Evolutionary conservation across 1,140 invertebrate genomes (phyloP), one percentile per base, ranked within the genome.

Genomic region (Phthorimaea operculella): DNA sequence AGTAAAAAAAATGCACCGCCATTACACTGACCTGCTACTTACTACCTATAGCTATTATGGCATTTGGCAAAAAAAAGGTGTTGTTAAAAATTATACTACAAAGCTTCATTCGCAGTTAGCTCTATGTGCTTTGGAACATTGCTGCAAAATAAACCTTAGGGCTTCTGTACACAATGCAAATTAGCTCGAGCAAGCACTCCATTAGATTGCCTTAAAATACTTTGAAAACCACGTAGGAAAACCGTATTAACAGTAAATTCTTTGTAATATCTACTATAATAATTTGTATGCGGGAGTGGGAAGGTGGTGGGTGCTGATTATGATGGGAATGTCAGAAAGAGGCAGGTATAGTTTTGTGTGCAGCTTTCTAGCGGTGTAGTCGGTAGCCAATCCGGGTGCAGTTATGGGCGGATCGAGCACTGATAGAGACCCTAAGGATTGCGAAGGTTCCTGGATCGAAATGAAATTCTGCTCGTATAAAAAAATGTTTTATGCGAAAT

Each of bases 241-340:
- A 77, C 67, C 60, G 66, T 66, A 70, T 76, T 74, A 78, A 69
- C 66, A 74, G 72, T 78, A 77, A 74, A 73, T 68, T 74, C 73
- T 73, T 62, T 72, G 68, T 76, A 79, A 83, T 83, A 74, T 80
- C 57, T 74, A 61, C 59, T 51, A 64, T 63, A 60, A 54, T 74
- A 74, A 73, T 77, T 70, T 68, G 66, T 68, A 60, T 33, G 70
- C 17, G 53, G 21, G 68, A 83, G 51, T 44, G 74, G 69, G 73
- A 79, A 28, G 34, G 54, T 33, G 28, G 50, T 18, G 14, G 8
- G 42, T 14, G 16, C 10, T 12, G 18, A 14, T 49, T 16, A 17
- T 14, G 51, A 52, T 33, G 33, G 33, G 44, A 45, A 36, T 28
- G 54, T 60, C 51, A 21, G 70, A 80, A 59, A 66, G 64, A 59